phyloP scores from a whole-genome alignment of 1,140 invertebrate species.

The Platyura marginata region DNA sequence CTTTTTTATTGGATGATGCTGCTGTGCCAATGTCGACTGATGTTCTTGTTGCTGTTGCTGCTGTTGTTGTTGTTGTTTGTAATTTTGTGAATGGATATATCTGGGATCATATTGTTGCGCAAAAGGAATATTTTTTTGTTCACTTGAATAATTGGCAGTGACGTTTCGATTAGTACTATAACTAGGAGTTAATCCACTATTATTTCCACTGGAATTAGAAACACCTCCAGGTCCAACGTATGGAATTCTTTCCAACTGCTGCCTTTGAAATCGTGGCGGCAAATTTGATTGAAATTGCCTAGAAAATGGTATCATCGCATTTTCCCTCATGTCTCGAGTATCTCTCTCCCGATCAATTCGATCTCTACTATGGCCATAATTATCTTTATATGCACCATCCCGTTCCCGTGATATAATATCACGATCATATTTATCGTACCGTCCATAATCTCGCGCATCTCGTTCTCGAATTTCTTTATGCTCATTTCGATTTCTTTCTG shows the following conservation, averaged over 20 bases:
- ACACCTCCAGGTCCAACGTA: not conserved
- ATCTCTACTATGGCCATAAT: slow-evolving; percentile 3
- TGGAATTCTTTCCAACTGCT: slow-evolving; percentile 25
- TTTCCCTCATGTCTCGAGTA: slow-evolving; percentile 9
- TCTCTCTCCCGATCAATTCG: slow-evolving; percentile 2
- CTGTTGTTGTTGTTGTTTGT: slow-evolving; percentile 3
- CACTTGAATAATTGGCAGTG: slow-evolving; percentile 1
- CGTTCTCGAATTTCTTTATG: slow-evolving; percentile 14
- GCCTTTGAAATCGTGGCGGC: slow-evolving; percentile 70
- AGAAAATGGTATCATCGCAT: slow-evolving; percentile 33
- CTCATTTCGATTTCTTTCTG: not conserved
- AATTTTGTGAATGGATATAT: slow-evolving; percentile 19
- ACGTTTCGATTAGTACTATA: not conserved
- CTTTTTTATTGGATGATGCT: not conserved
- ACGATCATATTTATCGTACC: slow-evolving; percentile 5
- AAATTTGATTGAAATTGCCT: slow-evolving; percentile 60
- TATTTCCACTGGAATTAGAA: slow-evolving; percentile 1
- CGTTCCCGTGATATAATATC: slow-evolving; percentile 1
- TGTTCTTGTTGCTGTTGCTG: slow-evolving; percentile 4
- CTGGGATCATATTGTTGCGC: slow-evolving; percentile 30
- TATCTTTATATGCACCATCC: not conserved
- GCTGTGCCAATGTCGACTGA: slow-evolving; percentile 3
- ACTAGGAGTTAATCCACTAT: not conserved
- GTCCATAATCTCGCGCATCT: slow-evolving; percentile 21
- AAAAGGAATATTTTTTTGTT: slow-evolving; percentile 18